Percentiles rank a stretch among this genome's conserved stretches.
These are phyloP conservation scores for Cochlearius cochlearius DNA, from an alignment of 2,113 vertebrate genomes.

Conservation along the genomic window DNA sequence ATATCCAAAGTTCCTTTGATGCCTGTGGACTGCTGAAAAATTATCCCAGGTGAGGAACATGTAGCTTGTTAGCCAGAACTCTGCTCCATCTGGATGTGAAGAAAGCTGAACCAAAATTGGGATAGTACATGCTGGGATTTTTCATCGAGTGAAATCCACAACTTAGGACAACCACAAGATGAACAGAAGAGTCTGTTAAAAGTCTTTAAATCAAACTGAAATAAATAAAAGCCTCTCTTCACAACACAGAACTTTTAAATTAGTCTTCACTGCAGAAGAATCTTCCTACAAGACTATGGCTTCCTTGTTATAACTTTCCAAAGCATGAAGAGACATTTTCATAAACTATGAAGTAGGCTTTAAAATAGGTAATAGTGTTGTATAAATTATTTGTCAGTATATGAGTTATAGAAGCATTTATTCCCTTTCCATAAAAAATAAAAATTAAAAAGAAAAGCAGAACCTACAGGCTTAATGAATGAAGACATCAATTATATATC, in stretches of 20 bases:
- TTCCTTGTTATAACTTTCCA: background rate
- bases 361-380: background rate
- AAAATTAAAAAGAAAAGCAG: background rate
- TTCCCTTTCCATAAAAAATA: background rate
- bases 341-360: background rate
- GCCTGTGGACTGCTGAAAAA: background rate
- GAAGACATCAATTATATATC: background rate
- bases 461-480: background rate
- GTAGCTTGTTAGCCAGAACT: background rate
- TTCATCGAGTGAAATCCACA: background rate
- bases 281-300: background rate
- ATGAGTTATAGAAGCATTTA: background rate
- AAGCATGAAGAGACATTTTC: background rate
- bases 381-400: background rate
- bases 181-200: background rate
- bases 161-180: background rate
- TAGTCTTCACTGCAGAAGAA: background rate
- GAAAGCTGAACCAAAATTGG: background rate
- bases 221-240: background rate
- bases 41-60: background rate
- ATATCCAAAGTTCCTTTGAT: background rate
- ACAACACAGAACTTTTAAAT: background rate
- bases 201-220: background rate
- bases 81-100: background rate
- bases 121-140: background rate